Evolutionary conservation across 2,797 vertebrate genomes (phyloP), one percentile per base, ranked within the genome.

Genomic region (Neomorphus geoffroyi): DNA sequence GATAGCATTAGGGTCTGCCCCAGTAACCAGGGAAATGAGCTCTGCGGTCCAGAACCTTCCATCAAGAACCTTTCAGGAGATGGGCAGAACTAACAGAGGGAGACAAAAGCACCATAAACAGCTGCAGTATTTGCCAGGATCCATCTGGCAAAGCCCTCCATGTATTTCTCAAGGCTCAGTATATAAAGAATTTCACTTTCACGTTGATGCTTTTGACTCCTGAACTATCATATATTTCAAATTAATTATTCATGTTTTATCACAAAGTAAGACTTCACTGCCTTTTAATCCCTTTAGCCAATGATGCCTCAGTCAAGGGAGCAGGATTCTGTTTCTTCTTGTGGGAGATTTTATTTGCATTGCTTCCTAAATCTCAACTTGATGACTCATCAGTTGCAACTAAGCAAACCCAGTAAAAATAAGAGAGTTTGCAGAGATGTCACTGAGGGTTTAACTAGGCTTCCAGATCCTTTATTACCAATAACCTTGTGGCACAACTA

Each of bases 381-480:
- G 91, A 96, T 95, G 94, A 97, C 91, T 94, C 93, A 96, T 96
- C 58, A 0, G 61, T 96, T 93, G 94, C 94, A 94, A 92, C 92
- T 82, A 85, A 96, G 86, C 95, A 94, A 96, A 95, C 50, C 87
- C 51, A 45, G 41, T 32, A 57, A 90, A 90, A 96, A 75, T 71
- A 92, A 41, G 62, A 78, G 50, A 77, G 58, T 80, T 77, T 84
- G 80, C 73, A 96, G 87, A 96, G 88, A 80, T 94, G 80, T 88
- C 92, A 88, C 82, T 8, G 21, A 90, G 79, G 74, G 69, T 93
- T 94, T 92, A 96, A 93, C 93, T 93, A 94, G 74, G 66, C 80
- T 96, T 84, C 53, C 33, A 93, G 80, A 93, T 81, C 77, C 60
- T 95, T 91, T 93, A 94, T 80, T 86, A 92, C 88, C 91, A 77